Base-by-base conservation (phyloP, 2,888 invertebrate genomes). In the Coenonympha arcania region DNA sequence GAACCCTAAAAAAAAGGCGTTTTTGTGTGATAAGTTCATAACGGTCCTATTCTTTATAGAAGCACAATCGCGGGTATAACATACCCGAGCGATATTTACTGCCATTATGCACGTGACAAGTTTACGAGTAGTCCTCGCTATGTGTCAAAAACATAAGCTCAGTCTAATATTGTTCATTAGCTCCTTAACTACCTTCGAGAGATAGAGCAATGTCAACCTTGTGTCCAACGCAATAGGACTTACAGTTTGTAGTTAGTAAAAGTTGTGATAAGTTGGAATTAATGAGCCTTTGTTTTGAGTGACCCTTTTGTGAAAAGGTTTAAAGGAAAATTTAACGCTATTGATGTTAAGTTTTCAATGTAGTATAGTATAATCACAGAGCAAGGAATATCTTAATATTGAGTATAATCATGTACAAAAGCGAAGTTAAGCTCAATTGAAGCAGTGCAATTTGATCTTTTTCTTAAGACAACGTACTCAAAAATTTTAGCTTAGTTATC, bases 111-210 rank as follows among this genome's bases (percentile, higher is more conserved):
- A 24, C 24, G 15, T 22, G 37, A 39, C 37, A 39, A 24, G 37
- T 39, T 39, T 15, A 39, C 37, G 37, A 39, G 37, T 13, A 22
- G 6, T 39, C 28, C 28, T 28, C 28, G 19, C 26, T 18, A 9
- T 18, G 18, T 41, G 41, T 41, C 41, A 41, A 30, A 41, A 41
- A 41, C 41, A 39, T 39, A 24, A 41, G 41, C 26, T n/a, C n/a
- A 19, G 28, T 19, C 11, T 28, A 11, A 16, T 26, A 41, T 24
- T 41, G 41, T 19, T 28, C 26, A 28, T 41, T 41, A 41, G 13
- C 5, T 41, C 28, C 41, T 41, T 41, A 41, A 39, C 20, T 22
- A 22, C 13, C 1, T 39, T 15, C 6, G 1, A 15, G 37, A 15
- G 13, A 39, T 4, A 8, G 9, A 15, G 15, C 8, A 39, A 22